Base-by-base conservation (phyloP, 2,797 vertebrate species). In the Rhyacichthys aspro region DNA sequence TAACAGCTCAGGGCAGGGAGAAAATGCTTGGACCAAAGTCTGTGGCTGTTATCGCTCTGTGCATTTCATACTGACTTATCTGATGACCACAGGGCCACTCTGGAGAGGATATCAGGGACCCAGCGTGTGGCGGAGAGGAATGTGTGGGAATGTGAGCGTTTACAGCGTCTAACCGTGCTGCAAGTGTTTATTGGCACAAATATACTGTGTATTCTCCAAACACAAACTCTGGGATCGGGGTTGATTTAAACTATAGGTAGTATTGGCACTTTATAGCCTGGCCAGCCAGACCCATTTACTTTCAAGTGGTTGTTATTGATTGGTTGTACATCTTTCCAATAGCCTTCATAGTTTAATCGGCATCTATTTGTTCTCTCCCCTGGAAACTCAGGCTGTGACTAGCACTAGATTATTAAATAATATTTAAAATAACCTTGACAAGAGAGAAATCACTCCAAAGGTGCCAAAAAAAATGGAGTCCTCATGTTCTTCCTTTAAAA, bases 31-130 rank as follows among this genome's bases (percentile, higher is more conserved):
- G 71, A 65, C 75, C 63, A 53, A 61, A 80, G 69, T 68, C 69
- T 67, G 47, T 47, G 49, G 67, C 55, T 0, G 43, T 80, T 82
- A 87, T 84, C 76, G 2, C 63, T 66, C 44, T 61, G 47, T 69
- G 68, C 46, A 63, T 76, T 83, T 84, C 61, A 78, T 64, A 61
- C 32, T 7, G 58, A 53, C 63, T 84, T 82, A 85, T 81, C 82
- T 80, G 81, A 82, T 75, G 74, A 79, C 83, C 77, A 63, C 33
- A 1, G 56, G 70, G 67, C 48, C 56, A 39, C 48, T 60, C 33
- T 47, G 64, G 63, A 75, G 63, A 70, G 50, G 72, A 69, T 78
- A 71, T 46, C 67, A 59, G 61, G 68, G 71, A 64, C 39, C 43
- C 62, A 59, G 64, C 69, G 66, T 36, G 62, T 34, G 61, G 43